These are phyloP conservation scores for Gopherus flavomarginatus DNA, from an alignment of 2,113 vertebrate genomes.

Conservation along the genomic window DNA sequence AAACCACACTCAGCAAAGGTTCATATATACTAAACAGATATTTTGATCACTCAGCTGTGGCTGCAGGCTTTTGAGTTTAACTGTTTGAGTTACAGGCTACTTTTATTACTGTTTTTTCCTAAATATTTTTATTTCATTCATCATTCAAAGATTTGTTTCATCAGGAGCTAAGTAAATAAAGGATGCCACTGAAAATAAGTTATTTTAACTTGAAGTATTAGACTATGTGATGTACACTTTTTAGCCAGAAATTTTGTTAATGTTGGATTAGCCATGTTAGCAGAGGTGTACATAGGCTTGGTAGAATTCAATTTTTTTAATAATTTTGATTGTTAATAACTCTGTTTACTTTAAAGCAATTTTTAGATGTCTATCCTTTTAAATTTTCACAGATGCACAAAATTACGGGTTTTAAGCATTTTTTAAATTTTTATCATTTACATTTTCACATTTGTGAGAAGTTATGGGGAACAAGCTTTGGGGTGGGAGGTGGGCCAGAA, in stretches of 20 bases:
- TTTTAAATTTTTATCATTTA: background rate
- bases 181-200: background rate
- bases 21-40: background rate
- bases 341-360: background rate
- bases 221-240: background rate
- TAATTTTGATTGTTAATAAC: background rate
- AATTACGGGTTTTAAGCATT: background rate
- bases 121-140: background rate
- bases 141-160: background rate
- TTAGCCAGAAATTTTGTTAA: background rate
- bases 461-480: background rate
- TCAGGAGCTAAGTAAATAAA: constrained; percentile 4
- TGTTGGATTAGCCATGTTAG: background rate
- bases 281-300: background rate
- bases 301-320: background rate
- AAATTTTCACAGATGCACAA: background rate
- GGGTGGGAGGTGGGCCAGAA: too few relatives aligned
- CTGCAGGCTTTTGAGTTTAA: background rate
- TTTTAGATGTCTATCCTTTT: background rate
- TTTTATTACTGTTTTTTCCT: background rate
- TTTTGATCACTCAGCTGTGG: background rate
- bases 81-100: background rate
- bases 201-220: background rate
- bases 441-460: background rate
- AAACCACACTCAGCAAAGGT: background rate